Conservation (phyloP, 2,797 vertebrate species). For the Eurystomus glaucurus region DNA sequence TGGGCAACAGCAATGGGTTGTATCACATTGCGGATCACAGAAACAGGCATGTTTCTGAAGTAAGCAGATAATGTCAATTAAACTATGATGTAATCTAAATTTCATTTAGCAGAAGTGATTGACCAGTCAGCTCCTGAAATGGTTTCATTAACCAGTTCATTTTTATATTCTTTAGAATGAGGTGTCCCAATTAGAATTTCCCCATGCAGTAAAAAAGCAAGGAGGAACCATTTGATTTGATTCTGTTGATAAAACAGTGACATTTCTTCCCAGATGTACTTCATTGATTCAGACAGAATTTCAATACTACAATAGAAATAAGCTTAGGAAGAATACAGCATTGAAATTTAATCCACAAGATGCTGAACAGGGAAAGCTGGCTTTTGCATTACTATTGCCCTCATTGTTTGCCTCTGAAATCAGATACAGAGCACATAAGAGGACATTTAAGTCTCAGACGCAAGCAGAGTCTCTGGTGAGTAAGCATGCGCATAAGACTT, state of each 20-base stretch:
- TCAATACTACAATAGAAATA: background rate
- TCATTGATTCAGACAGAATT: background rate
- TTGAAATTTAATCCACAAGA: background rate
- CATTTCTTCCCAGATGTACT: background rate
- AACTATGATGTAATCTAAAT: background rate
- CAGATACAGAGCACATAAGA: fast-evolving
- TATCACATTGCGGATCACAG: background rate
- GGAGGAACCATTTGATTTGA: background rate
- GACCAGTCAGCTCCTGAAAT: background rate
- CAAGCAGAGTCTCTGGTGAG: background rate
- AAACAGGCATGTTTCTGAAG: background rate
- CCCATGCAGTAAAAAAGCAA: background rate
- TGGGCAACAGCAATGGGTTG: fast-evolving
- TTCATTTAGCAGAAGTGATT: background rate
- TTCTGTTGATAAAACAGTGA: background rate
- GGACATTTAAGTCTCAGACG: background rate
- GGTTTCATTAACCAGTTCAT: background rate
- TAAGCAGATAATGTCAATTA: background rate
- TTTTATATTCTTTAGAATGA: background rate
- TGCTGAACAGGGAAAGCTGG: background rate
- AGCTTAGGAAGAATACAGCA: background rate
- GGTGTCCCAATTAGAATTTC: background rate
- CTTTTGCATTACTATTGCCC: background rate
- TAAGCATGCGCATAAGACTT: background rate
- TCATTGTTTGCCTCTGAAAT: background rate